Evolutionary conservation across 37 sponge, comb jelly and placozoan species (phyloP).

Genomic region (Crambe crambe): DNA sequence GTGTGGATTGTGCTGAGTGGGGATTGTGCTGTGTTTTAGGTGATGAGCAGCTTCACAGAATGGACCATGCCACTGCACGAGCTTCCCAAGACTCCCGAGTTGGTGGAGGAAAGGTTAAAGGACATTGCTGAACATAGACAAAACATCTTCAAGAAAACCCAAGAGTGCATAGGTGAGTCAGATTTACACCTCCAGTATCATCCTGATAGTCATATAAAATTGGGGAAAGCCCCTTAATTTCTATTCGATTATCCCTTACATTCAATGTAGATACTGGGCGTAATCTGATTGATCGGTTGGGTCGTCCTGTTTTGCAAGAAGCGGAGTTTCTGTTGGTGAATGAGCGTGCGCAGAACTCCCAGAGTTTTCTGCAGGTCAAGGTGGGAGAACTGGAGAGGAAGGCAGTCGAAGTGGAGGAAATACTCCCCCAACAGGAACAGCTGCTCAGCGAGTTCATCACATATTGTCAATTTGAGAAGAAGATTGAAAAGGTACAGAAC

Average conservation of each 20-base stretch:
- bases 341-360: slow-evolving; percentile 18
- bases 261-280: slow-evolving; percentile 8
- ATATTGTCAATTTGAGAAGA: slow-evolving; percentile 44
- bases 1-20: not conserved
- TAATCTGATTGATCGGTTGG: slow-evolving; percentile 20
- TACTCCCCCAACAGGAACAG: slow-evolving; percentile 18
- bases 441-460: slow-evolving; percentile 30
- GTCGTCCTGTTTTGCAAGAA: slow-evolving; percentile 23
- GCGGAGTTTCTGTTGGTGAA: slow-evolving; percentile 1
- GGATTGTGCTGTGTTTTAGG: not conserved
- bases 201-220: no score
- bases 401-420: not conserved
- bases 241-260: no score
- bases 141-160: slow-evolving; percentile 3
- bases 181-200: no score
- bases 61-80: slow-evolving; percentile 50
- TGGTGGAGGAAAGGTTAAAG: slow-evolving; percentile 5
- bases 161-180: slow-evolving; percentile 43
- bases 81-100: slow-evolving; percentile 28
- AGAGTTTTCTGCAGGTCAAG: slow-evolving; percentile 12
- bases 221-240: no score
- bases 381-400: slow-evolving; percentile 21
- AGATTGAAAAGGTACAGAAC: slow-evolving; percentile 27
- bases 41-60: slow-evolving; percentile 1
- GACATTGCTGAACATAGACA: slow-evolving; percentile 26